phyloP scores from a whole-genome alignment of 2,888 invertebrate genomes.

The Kuschelorhynchus macadamiae region DNA sequence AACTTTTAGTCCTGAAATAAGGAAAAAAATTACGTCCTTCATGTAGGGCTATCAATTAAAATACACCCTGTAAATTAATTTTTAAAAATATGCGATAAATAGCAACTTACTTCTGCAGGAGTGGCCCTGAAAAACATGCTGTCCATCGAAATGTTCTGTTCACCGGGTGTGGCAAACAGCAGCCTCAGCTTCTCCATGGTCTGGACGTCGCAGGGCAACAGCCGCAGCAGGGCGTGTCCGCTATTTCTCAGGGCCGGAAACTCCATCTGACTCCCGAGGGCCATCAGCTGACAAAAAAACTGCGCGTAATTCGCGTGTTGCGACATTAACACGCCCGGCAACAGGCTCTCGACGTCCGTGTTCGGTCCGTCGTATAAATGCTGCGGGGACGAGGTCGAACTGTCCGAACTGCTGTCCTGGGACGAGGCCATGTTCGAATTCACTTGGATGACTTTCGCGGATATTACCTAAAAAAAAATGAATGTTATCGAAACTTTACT shows the following conservation, averaged over 20 bases:
- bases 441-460: conserved; percentile 83
- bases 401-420: conserved; percentile 95
- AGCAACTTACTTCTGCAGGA: conserved; percentile 76
- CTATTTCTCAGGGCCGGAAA: conserved; percentile 88
- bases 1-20: no score
- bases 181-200: conserved; percentile 72
- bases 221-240: conserved; percentile 82
- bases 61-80: no score
- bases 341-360: conserved; percentile 86
- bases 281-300: conserved; percentile 89
- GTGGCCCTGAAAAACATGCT: conserved; percentile 79
- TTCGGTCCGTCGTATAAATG: conserved; percentile 86
- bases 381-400: conserved; percentile 93
- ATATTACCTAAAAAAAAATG: conserved; percentile 72
- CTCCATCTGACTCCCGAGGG: conserved; percentile 86
- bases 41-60: no score
- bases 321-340: conserved; percentile 93
- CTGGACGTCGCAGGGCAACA: conserved; percentile 80
- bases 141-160: conserved; percentile 72
- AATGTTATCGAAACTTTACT: not conserved
- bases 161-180: conserved; percentile 69
- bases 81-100: no score
- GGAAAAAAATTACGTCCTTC: no score
- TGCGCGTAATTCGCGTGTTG: conserved; percentile 83
- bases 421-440: conserved; percentile 82